These are phyloP conservation scores for Mus pahari DNA, from an alignment of 2,113 vertebrate genomes.

Conservation along the genomic window DNA sequence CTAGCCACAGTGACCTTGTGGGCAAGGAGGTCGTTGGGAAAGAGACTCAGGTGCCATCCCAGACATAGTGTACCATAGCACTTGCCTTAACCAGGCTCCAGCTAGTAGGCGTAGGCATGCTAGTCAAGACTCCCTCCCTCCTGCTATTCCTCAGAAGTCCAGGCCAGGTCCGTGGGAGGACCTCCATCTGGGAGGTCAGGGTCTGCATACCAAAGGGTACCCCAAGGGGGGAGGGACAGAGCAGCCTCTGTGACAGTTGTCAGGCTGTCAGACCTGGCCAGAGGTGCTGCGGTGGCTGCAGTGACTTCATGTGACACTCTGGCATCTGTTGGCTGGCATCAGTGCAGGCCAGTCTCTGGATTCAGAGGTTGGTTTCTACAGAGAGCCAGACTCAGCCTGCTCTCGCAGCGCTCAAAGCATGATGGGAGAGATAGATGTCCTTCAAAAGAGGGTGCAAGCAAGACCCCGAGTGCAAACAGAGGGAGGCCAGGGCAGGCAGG, in stretches of 20 bases:
- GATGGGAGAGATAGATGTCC: not conserved
- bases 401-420: not conserved
- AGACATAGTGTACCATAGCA: not conserved
- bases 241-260: not conserved
- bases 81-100: not conserved
- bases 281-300: not conserved
- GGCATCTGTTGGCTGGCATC: not conserved
- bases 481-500: not conserved
- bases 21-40: not conserved
- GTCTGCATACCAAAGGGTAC: not conserved
- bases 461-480: not conserved
- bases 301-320: not conserved
- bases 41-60: not conserved
- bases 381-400: not conserved
- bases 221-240: not conserved
- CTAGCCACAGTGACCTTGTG: accelerated
- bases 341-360: not conserved
- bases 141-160: not conserved
- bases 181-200: not conserved
- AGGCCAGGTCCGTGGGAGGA: not conserved
- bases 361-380: not conserved
- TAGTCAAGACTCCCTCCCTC: not conserved
- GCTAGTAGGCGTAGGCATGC: too few species aligned
- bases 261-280: not conserved
- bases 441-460: not conserved